Base-by-base conservation (phyloP, 2,888 invertebrate genomes). In the Ophion obscuratus region DNA sequence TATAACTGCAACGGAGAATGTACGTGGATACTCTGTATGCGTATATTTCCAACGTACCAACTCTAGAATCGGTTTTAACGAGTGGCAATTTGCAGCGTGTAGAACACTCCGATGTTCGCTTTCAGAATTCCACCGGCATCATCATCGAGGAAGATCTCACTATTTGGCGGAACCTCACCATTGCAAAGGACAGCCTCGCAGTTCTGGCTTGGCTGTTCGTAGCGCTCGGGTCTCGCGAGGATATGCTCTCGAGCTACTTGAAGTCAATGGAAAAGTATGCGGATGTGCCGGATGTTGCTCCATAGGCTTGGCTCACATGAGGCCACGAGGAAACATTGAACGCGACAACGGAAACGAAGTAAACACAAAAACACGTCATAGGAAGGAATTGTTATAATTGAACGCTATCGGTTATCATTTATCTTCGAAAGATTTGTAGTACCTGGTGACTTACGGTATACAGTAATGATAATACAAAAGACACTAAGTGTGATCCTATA, bases 361-460 rank as follows among this genome's bases (percentile, higher is more conserved):
- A 76, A 61, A 76, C 62, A 61, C 57, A 47, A 47, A 71, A 75
- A 84, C 81, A 71, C 31, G 62, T 76, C 64, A 74, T 75, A 73
- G 36, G 4, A 73, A 66, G 44, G 11, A 67, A 66, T 44, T 84
- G 10, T 14, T 27, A 24, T 59, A 87, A 90, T 89, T 93, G 92
- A 92, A 93, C 93, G 92, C 92, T 91, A 92, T 93, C 90, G 92
- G 89, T 93, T 93, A 93, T 93, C 92, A 93, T 93, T 93, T 90
- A 91, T 92, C 91, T 91, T 92, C 91, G 90, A 91, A 92, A 87
- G 92, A 92, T 92, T 93, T 92, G 92, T 91, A 90, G 89, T 92
- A 92, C 89, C 87, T 89, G 89, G 91, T 91, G 92, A 92, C 90
- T 93, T 90, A 91, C 91, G 90, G 84, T 89, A 89, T 91, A 91